A percentile compares a stretch with the other conserved stretches of the same genome.
Evolutionary conservation across 2,797 vertebrate species (phyloP).

Genomic region (Arnoldichthys spilopterus): DNA sequence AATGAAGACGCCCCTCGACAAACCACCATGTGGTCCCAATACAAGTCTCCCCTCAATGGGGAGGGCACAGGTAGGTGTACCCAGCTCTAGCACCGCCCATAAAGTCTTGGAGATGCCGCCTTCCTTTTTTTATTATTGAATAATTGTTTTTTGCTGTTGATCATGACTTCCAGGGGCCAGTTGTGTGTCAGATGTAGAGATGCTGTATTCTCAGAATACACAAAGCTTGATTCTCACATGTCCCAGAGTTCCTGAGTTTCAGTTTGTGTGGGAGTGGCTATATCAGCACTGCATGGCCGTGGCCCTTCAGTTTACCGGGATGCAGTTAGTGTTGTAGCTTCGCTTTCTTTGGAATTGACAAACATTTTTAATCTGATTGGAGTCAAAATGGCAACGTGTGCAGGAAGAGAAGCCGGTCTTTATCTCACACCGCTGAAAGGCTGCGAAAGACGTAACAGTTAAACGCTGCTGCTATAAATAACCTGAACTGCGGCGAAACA

Average conservation of each 20-base stretch:
- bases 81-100: neutral
- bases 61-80: slow-evolving; percentile 80
- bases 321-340: neutral
- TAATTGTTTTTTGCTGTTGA: no score
- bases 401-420: neutral
- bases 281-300: neutral
- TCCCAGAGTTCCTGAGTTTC: neutral
- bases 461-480: neutral
- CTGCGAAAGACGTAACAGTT: neutral
- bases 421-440: neutral
- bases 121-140: neutral
- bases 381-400: neutral
- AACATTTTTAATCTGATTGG: neutral
- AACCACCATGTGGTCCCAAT: slow-evolving; percentile 89
- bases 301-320: neutral
- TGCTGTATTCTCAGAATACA: neutral
- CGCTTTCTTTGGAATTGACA: neutral
- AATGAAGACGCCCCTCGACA: slow-evolving; percentile 93
- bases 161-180: no score
- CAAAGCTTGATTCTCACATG: neutral
- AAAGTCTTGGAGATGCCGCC: neutral
- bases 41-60: slow-evolving; percentile 82
- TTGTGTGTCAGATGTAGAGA: neutral
- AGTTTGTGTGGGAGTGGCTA: neutral
- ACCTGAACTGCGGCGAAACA: neutral